Base-by-base conservation (phyloP, 2,113 vertebrate species). In the Ophthalmolycus amberensis region DNA sequence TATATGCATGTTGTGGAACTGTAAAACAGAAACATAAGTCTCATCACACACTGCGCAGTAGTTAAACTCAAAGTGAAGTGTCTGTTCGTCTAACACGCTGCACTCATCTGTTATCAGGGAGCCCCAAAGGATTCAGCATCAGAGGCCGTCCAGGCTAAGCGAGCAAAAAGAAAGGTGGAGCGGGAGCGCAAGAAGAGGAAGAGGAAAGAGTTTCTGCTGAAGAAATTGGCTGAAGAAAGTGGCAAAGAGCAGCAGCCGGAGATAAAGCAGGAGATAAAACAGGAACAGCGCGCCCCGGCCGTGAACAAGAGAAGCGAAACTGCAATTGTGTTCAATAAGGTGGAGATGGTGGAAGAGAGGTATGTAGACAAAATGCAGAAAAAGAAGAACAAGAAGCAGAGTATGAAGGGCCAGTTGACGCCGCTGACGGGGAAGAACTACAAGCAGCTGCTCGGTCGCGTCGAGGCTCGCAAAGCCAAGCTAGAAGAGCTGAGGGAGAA, bases 401-500 rank as follows among this genome's bases (percentile, higher is more conserved):
- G 73, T 0, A 66, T 96, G 46, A 99, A 99, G 86, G 97, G 97
- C 50, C 94, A 95, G 4, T 87, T 98, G 11, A 96, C 97, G 0
- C 97, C 98, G 0, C 93, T 99, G 77, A 97, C 95, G 0, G 98
- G 98, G 16, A 97, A 81, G 77, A 99, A 99, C 93, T 99, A 97
- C 92, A 97, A 97, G 86, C 97, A 99, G 93, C 96, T 99, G 84
- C 95, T 99, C 70, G 94, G 83, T 68, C 95, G 97, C 1, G 89
- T 99, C 77, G 96, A 96, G 79, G 92, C 88, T 0, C 95, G 97
- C 81, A 97, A 95, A 56, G 93, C 62, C 2, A 96, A 94, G 75
- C 85, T 99, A 86, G 96, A 97, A 63, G 87, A 96, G 59, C 95
- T 99, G 68, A 94, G 92, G 70, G 95, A 92, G 56, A 97, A 87